These are phyloP conservation scores for Hippoglossus stenolepis DNA, from an alignment of 2,113 vertebrate genomes.

Conservation along the genomic window DNA sequence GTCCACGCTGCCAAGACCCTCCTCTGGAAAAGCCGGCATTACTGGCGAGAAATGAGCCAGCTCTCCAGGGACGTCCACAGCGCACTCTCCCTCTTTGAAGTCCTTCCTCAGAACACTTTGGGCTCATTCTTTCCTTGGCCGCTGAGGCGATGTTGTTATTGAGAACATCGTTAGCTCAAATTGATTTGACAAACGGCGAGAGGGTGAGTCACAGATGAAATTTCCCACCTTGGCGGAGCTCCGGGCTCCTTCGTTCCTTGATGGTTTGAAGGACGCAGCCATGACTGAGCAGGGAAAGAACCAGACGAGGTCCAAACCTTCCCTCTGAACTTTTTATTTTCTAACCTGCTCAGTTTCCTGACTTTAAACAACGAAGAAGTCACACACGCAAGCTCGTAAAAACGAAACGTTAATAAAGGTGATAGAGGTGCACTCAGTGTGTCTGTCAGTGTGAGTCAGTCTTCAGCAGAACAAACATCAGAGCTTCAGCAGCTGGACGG, in stretches of 20 bases:
- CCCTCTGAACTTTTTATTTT: slow-evolving; percentile 12
- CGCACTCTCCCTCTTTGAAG: slow-evolving; percentile 25
- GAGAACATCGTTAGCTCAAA: slow-evolving; percentile 25
- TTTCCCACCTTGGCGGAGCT: background rate
- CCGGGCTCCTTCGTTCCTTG: slow-evolving; percentile 11
- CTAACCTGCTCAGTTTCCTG: slow-evolving; percentile 33
- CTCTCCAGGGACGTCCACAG: slow-evolving; percentile 21
- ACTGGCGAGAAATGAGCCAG: slow-evolving; percentile 12
- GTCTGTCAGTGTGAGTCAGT: slow-evolving; percentile 11
- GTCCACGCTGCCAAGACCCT: slow-evolving; percentile 8
- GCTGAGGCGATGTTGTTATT: slow-evolving; percentile 1
- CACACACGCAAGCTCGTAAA: slow-evolving; percentile 31
- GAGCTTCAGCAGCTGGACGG: slow-evolving; percentile 21
- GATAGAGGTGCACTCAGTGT: too few relatives aligned
- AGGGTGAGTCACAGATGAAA: slow-evolving; percentile 46
- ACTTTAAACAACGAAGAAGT: background rate
- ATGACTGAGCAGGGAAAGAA: slow-evolving; percentile 11
- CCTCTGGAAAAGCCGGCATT: slow-evolving; percentile 16
- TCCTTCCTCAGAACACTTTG: slow-evolving; percentile 7
- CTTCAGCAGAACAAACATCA: slow-evolving; percentile 17
- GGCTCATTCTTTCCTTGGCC: slow-evolving; percentile 32
- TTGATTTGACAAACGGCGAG: slow-evolving; percentile 34
- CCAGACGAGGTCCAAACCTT: slow-evolving; percentile 6
- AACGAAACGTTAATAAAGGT: slow-evolving; percentile 17
- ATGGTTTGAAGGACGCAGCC: background rate